phyloP scores from a whole-genome alignment of 2,797 vertebrate genomes.

The Gymnodraco acuticeps region DNA sequence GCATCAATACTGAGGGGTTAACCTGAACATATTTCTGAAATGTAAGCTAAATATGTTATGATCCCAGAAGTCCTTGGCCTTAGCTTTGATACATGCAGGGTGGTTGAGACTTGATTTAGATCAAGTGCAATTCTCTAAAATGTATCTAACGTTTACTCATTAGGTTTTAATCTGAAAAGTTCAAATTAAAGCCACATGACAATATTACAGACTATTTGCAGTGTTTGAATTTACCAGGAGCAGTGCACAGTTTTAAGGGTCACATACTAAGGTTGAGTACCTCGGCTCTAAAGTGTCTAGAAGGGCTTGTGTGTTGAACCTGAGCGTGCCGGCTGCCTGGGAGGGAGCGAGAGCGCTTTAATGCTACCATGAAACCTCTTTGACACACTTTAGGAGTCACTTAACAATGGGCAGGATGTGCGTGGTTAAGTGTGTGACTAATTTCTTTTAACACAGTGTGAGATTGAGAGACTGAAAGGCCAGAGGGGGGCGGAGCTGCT shows the following conservation, averaged over 20 bases:
- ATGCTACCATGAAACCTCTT: constrained; percentile 77
- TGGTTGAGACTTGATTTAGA: background rate
- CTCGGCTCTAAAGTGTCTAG: constrained; percentile 20
- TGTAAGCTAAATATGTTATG: background rate
- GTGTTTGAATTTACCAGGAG: background rate
- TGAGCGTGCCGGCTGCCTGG: constrained; percentile 57
- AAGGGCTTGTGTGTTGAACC: constrained; percentile 58
- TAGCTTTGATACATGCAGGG: background rate
- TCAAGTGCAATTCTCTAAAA: background rate
- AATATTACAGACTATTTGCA: background rate
- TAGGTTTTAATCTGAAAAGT: background rate
- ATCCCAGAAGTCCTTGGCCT: background rate
- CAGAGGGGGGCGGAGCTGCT: constrained; percentile 70
- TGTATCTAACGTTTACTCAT: background rate
- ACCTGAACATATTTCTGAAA: too few species aligned
- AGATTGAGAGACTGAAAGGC: constrained; percentile 78
- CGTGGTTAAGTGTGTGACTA: constrained; percentile 84
- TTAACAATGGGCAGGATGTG: constrained; percentile 76
- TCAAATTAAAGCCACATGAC: background rate
- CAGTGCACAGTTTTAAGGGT: constrained; percentile 40
- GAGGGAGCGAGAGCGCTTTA: constrained; percentile 67
- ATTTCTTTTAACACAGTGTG: constrained; percentile 81
- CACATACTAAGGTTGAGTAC: constrained; percentile 60
- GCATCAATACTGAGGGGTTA: too few species aligned
- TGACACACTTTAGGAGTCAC: constrained; percentile 80